Base-by-base conservation (phyloP, 2,888 invertebrate genomes). In the Acronicta aceris region DNA sequence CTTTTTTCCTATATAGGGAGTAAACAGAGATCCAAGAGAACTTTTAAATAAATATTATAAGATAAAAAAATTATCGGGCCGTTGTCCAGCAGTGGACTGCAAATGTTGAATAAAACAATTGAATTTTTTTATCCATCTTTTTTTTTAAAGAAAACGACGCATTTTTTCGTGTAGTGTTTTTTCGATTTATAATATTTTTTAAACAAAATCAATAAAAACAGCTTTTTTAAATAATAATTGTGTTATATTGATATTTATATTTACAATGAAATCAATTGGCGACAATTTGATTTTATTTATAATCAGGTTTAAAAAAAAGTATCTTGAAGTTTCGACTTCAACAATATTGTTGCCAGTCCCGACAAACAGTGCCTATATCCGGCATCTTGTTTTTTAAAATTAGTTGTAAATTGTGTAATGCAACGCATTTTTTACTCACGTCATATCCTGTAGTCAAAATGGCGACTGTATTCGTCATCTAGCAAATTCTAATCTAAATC, bases 211-310 rank as follows among this genome's bases (percentile, higher is more conserved):
- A 76, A 76, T 63, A 76, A 78, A 76, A 76, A 59, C 69, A 59
- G 64, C 25, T 51, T 48, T 21, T 49, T 56, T 46, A 38, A 64
- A 60, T 58, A 58, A 65, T 65, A 61, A 65, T 68, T 52, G 60
- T 70, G 56, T 72, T 78, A 72, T 76, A 78, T 78, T 78, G 59
- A 78, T 60, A 38, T 5, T 38, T 38, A 64, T 76, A 76, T 79
- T 65, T 76, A 76, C 76, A 76, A 58, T 65, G 55, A 69, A 69
- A 45, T 38, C 59, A 59, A 63, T 43, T 45, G 58, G 52, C 46
- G 66, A 71, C 71, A 71, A 64, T 41, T 43, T 76, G 76, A 80
- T 72, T 80, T 74, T 75, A 75, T 78, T 64, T 76, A 74, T 76
- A 81, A 73, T 64, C 67, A 51, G 51, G 50, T 60, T 55, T 62